Evolutionary conservation across 2,797 vertebrate species (phyloP).

Genomic region (Varecia variegata): DNA sequence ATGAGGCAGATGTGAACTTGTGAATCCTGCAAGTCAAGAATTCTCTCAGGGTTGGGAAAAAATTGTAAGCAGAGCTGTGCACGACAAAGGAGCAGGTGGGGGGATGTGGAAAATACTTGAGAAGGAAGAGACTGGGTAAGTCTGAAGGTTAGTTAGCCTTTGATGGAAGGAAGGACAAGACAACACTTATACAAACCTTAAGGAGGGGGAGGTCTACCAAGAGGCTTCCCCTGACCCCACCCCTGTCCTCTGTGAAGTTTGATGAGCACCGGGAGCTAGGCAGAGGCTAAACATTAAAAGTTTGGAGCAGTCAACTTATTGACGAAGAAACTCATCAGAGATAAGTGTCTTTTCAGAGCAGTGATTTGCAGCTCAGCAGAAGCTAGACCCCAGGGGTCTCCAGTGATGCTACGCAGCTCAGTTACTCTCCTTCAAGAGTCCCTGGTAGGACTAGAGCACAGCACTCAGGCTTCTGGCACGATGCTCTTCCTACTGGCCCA

Average conservation of each 20-base stretch:
- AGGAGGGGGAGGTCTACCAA: fast-evolving
- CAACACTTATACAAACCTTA: not conserved
- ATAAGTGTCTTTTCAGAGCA: not conserved
- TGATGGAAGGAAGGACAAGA: not conserved
- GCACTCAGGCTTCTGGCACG: fast-evolving
- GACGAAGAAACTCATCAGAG: not conserved
- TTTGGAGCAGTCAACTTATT: too few species aligned
- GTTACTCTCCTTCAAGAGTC: not conserved
- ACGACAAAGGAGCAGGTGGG: not conserved
- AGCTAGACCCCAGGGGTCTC: not conserved
- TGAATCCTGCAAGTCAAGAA: not conserved
- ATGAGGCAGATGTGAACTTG: not conserved
- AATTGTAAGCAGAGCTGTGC: not conserved
- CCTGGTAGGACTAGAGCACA: not conserved
- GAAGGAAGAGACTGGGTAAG: not conserved
- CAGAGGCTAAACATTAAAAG: not conserved
- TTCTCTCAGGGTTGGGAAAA: not conserved
- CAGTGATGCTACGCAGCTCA: fast-evolving
- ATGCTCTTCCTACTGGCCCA: not conserved
- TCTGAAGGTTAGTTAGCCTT: fast-evolving
- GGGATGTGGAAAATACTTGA: not conserved
- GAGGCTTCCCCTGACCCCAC: not conserved
- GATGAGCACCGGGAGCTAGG: too few species aligned
- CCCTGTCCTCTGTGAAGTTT: not conserved
- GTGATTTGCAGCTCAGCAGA: not conserved